Conservation (phyloP, 92 coral and sea anemone species). For the Epizoanthus ramosus region DNA sequence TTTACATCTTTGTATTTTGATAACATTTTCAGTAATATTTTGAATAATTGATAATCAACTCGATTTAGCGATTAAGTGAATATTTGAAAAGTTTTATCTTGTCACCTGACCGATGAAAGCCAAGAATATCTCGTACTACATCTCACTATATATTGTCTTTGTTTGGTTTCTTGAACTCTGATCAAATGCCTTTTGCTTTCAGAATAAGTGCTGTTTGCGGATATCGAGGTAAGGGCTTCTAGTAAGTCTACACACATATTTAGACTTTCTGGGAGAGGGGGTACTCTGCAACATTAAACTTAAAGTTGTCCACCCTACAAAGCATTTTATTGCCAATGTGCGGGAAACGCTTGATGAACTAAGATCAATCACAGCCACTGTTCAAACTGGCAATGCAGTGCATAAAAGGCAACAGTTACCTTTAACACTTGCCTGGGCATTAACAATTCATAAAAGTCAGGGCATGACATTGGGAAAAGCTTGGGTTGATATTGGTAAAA, state of each 20-base stretch:
- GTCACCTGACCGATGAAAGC: slow-evolving; percentile 39
- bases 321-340: slow-evolving; percentile 34
- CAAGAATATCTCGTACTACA: slow-evolving; percentile 34
- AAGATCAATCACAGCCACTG: slow-evolving; percentile 41
- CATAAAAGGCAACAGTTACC: slow-evolving; percentile 79
- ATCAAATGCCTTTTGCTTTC: slow-evolving; percentile 28
- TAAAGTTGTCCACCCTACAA: slow-evolving; percentile 30
- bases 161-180: slow-evolving; percentile 37
- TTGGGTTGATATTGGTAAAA: slow-evolving; percentile 67
- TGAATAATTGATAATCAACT: slow-evolving; percentile 34
- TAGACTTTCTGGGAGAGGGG: slow-evolving; percentile 28
- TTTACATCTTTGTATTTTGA: slow-evolving; percentile 22
- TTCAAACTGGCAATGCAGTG: slow-evolving; percentile 40
- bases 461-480: slow-evolving; percentile 65
- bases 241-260: slow-evolving; percentile 28
- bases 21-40: slow-evolving; percentile 32
- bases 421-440: slow-evolving; percentile 62
- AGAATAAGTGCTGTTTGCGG: slow-evolving; percentile 21
- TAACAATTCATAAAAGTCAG: slow-evolving; percentile 61
- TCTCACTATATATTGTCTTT: slow-evolving; percentile 31
- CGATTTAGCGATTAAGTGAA: slow-evolving; percentile 32
- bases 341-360: slow-evolving; percentile 23
- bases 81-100: slow-evolving; percentile 32
- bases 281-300: slow-evolving; percentile 30
- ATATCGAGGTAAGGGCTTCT: slow-evolving; percentile 22